phyloP scores from a whole-genome alignment of 1,140 invertebrate species.

The Bombus superbus region DNA sequence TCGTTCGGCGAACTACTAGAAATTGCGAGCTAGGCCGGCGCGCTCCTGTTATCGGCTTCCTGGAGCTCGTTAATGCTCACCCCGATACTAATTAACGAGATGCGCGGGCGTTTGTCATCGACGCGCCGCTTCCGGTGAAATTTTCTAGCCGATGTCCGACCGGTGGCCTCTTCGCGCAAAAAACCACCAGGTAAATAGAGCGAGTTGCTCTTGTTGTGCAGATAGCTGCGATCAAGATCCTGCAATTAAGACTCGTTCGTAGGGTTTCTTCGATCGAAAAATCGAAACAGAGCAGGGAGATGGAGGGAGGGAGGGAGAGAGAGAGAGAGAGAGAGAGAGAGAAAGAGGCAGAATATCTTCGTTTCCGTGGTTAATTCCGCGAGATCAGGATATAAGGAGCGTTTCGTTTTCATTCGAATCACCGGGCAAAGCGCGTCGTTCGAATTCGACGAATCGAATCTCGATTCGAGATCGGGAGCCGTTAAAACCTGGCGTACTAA shows the following conservation, averaged over 20 bases:
- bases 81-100: conserved; percentile 60
- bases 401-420: not conserved
- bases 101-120: conserved; percentile 56
- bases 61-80: conserved; percentile 54
- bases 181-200: conserved; percentile 2
- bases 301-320: too few relatives aligned
- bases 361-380: not conserved
- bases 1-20: conserved; percentile 46
- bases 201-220: not conserved
- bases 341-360: not conserved
- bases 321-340: too few relatives aligned
- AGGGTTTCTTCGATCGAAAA: not conserved
- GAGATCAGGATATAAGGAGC: not conserved
- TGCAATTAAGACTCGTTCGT: not conserved
- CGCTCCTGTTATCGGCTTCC: conserved; percentile 48
- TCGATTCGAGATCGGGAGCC: conserved; percentile 13
- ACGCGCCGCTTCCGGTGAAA: conserved; percentile 46
- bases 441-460: too few relatives aligned
- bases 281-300: not conserved
- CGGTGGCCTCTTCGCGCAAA: conserved; percentile 4
- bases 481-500: conserved; percentile 17
- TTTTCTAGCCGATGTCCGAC: conserved; percentile 36
- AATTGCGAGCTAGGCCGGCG: conserved; percentile 42
- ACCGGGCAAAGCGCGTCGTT: not conserved
- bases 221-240: conserved; percentile 32